Evolutionary conservation across 2,888 invertebrate genomes (phyloP), one percentile per base, ranked within the genome.

Genomic region (Scaptomyza parva): DNA sequence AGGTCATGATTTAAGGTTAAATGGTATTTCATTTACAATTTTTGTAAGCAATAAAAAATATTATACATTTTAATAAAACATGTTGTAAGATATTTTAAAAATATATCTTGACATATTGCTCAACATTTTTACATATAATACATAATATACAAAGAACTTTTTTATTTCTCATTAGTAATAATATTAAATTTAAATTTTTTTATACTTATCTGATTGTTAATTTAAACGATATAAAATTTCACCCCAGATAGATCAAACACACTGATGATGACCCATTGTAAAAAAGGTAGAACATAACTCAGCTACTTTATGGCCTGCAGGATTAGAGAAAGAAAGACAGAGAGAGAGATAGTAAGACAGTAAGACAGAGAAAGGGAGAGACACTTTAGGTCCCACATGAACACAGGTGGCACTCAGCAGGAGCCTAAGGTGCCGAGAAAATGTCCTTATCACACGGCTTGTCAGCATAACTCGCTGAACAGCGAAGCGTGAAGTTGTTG

Each of bases 401-500:
- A 45, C 48, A 67, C 73, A 74, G 77, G 72, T 73, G 73, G 52
- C 61, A 52, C 45, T 33, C 65, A 55, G 59, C 59, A 14, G 54
- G 73, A 30, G 54, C 17, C 59, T 41, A 22, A 55, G 44, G 45
- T 41, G 39, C 24, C 18, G 37, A 55, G 64, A 71, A 60, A 52
- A 55, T 70, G 66, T 76, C 77, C 66, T 64, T 73, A 66, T 78
- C 73, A 62, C 70, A 62, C 47, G 41, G 65, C 70, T 65, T 72
- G 86, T 71, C 79, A 63, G 50, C 83, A 66, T 70, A 76, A 69
- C 80, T 79, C 57, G 73, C n/a, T n/a, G 61, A 37, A 83, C 66
- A 67, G 69, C 83, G 80, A 83, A 79, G 80, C 80, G 86, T 86
- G 83, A 80, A 81, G 74, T 84, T 69, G 85, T 67, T 86, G 87